Evolutionary conservation across 1,140 invertebrate species (phyloP).

Genomic region (Gryllus bimaculatus): DNA sequence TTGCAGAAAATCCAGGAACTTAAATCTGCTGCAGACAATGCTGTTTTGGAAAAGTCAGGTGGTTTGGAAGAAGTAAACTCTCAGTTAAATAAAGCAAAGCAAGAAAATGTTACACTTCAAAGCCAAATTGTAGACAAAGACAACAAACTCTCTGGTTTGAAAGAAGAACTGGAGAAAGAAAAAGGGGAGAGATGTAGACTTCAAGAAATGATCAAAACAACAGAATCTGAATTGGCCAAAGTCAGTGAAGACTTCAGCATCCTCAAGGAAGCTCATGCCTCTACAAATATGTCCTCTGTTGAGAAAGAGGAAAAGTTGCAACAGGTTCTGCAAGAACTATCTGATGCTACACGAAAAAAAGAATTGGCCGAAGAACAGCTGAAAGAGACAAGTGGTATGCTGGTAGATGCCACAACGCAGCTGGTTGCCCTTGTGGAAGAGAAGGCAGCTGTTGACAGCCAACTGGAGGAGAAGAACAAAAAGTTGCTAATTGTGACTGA

Average conservation of each 20-base stretch:
- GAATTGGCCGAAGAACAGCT: neutral
- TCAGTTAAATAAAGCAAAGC: neutral
- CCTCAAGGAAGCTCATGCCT: neutral
- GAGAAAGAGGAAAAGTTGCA: slow-evolving; percentile 6
- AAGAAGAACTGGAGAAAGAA: neutral
- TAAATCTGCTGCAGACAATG: slow-evolving; percentile 8
- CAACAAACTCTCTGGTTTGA: neutral
- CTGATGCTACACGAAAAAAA: neutral
- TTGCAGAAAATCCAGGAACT: neutral
- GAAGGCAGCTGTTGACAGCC: neutral
- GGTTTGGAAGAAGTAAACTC: neutral
- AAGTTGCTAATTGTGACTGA: neutral
- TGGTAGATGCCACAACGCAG: neutral
- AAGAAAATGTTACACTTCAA: neutral
- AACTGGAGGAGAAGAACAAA: no score
- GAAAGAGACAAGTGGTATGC: neutral
- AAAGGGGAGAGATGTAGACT: neutral
- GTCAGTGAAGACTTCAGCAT: neutral
- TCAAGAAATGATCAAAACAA: neutral
- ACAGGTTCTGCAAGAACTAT: neutral
- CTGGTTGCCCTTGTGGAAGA: neutral
- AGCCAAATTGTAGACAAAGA: neutral
- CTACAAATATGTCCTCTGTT: neutral
- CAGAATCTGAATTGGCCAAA: neutral
- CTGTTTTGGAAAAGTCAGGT: neutral